These are phyloP conservation scores for Machimus atricapillus DNA, from an alignment of 2,888 invertebrate species.

Conservation along the genomic window DNA sequence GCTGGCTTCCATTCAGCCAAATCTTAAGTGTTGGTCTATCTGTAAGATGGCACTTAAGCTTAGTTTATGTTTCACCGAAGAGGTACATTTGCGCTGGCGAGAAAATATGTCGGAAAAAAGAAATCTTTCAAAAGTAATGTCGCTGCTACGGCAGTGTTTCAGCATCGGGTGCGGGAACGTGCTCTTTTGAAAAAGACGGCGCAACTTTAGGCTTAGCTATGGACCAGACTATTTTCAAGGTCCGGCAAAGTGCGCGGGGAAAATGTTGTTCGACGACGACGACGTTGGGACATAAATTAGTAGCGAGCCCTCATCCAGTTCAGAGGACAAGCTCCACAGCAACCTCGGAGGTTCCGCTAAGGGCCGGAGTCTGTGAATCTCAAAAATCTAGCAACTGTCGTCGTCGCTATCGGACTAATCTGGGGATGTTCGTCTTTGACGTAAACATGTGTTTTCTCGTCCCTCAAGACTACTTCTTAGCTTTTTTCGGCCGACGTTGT, in stretches of 20 bases:
- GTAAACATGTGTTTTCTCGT: slow-evolving; percentile 47
- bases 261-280: neutral
- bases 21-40: neutral
- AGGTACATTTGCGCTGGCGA: neutral
- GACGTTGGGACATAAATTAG: slow-evolving; percentile 43
- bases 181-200: neutral
- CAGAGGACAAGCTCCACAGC: slow-evolving; percentile 28
- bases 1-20: neutral
- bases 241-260: neutral
- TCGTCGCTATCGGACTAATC: slow-evolving; percentile 44
- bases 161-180: neutral
- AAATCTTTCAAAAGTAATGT: neutral
- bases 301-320: slow-evolving; percentile 38
- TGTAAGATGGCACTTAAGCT: neutral
- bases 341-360: neutral
- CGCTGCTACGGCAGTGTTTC: neutral
- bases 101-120: neutral
- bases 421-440: slow-evolving; percentile 46
- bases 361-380: neutral
- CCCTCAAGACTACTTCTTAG: slow-evolving; percentile 40
- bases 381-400: slow-evolving; percentile 33
- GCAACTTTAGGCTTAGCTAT: neutral
- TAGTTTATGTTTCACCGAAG: neutral
- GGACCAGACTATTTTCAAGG: neutral
- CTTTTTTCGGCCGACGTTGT: slow-evolving; percentile 36